phyloP scores from a whole-genome alignment of 2,797 vertebrate species.

The Podarcis lilfordi region DNA sequence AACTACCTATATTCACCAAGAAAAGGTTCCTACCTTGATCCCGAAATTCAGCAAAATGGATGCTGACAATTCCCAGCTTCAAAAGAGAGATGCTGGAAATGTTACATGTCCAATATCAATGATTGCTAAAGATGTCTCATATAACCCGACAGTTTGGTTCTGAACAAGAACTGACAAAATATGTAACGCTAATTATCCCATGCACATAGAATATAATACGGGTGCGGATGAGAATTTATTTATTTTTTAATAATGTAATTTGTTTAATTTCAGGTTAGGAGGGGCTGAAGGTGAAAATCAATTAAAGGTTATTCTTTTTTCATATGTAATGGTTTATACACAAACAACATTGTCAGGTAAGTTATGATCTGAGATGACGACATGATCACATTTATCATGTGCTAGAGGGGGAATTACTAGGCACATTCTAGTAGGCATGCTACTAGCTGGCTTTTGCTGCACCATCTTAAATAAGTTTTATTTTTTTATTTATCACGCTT shows the following conservation, averaged over 20 bases:
- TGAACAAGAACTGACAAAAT: conserved; percentile 65
- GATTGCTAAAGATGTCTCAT: conserved; percentile 34
- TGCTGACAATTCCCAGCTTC: not conserved
- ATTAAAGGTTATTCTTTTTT: conserved; percentile 6
- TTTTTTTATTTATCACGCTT: no score
- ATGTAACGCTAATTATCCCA: conserved; percentile 62
- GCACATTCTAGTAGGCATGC: not conserved
- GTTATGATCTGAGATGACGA: not conserved
- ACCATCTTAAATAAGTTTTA: no score
- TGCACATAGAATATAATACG: conserved; percentile 56
- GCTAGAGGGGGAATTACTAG: not conserved
- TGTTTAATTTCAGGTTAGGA: conserved; percentile 43
- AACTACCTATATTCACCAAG: conserved; percentile 54
- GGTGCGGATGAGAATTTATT: conserved; percentile 15
- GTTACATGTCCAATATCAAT: not conserved
- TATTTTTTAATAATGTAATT: conserved; percentile 33
- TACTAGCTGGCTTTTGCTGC: no score
- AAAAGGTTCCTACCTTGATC: conserved; percentile 42
- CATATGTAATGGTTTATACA: not conserved
- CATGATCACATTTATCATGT: not conserved
- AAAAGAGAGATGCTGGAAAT: conserved; percentile 45
- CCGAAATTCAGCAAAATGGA: conserved; percentile 45
- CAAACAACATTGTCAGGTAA: not conserved
- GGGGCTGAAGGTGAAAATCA: conserved; percentile 57
- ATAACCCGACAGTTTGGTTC: conserved; percentile 51